These are phyloP conservation scores for Hyposmocoma kahamanoa DNA, from an alignment of 1,140 invertebrate genomes.

Conservation along the genomic window DNA sequence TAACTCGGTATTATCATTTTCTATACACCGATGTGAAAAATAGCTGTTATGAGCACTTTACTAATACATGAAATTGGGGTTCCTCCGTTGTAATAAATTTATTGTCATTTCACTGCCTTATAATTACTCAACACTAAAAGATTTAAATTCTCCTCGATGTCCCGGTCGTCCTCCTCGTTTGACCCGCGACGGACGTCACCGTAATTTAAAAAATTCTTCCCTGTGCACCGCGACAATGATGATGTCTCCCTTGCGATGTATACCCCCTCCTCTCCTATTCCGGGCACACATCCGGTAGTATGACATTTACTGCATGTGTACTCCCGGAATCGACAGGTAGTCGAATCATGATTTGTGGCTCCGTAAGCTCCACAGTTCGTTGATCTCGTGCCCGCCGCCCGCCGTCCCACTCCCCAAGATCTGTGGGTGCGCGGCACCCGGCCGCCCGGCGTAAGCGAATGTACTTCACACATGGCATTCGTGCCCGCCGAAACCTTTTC, in stretches of 20 bases:
- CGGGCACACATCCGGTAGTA: too few relatives aligned
- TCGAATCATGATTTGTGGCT: not conserved
- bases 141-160: not conserved
- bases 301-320: too few relatives aligned
- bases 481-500: not conserved
- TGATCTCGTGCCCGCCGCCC: not conserved
- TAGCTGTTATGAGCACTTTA: slow-evolving; percentile 8
- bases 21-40: too few relatives aligned
- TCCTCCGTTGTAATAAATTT: slow-evolving; percentile 19
- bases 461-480: not conserved
- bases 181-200: too few relatives aligned
- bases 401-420: too few relatives aligned
- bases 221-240: too few relatives aligned
- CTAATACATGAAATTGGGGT: slow-evolving; percentile 27
- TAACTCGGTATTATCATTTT: slow-evolving; percentile 11
- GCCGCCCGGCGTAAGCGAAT: not conserved
- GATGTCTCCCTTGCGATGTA: too few relatives aligned
- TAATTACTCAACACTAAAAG: slow-evolving; percentile 13
- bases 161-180: slow-evolving; percentile 1
- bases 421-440: not conserved
- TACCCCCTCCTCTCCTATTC: too few relatives aligned
- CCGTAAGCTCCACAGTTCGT: not conserved
- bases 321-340: not conserved
- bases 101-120: slow-evolving; percentile 13
- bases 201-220: too few relatives aligned